Evolutionary conservation across 2,797 vertebrate species (phyloP).

Genomic region (Taeniopygia guttata): DNA sequence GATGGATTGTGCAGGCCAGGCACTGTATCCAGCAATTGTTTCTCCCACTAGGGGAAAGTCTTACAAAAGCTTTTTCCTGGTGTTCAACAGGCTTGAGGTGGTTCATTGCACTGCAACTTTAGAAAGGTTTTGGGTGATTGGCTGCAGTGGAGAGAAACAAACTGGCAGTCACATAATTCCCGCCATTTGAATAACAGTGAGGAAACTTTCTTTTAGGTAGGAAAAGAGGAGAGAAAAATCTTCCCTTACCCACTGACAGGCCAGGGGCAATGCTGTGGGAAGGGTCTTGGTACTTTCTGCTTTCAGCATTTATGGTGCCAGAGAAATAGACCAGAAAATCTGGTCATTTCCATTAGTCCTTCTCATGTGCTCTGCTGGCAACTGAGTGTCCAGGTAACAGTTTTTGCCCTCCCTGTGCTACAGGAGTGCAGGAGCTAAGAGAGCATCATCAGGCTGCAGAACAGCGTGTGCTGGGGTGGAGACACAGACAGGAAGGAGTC

Average conservation of each 20-base stretch:
- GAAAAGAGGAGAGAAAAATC: not conserved
- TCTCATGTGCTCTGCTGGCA: not conserved
- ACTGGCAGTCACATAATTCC: not conserved
- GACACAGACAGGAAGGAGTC: not conserved
- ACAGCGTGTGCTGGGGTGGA: accelerated
- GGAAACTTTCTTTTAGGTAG: not conserved
- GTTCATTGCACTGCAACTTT: not conserved
- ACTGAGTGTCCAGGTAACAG: not conserved
- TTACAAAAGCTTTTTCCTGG: not conserved
- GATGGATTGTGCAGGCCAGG: slow-evolving; percentile 12
- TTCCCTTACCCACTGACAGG: not conserved
- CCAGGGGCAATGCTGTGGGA: not conserved
- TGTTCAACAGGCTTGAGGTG: not conserved
- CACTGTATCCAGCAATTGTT: slow-evolving; percentile 13
- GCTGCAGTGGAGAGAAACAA: not conserved
- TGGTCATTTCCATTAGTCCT: not conserved
- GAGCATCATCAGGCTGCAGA: not conserved
- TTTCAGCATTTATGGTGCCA: not conserved
- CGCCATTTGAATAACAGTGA: not conserved
- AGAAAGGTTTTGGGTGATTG: not conserved
- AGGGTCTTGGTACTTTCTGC: not conserved
- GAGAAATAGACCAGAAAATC: not conserved
- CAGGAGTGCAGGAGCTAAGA: not conserved
- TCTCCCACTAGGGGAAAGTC: not conserved
- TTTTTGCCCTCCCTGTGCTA: not conserved